Percentiles rank a stretch among this genome's conserved stretches.
Conservation (phyloP, 1,140 invertebrate species). For the Nebria ingens region DNA sequence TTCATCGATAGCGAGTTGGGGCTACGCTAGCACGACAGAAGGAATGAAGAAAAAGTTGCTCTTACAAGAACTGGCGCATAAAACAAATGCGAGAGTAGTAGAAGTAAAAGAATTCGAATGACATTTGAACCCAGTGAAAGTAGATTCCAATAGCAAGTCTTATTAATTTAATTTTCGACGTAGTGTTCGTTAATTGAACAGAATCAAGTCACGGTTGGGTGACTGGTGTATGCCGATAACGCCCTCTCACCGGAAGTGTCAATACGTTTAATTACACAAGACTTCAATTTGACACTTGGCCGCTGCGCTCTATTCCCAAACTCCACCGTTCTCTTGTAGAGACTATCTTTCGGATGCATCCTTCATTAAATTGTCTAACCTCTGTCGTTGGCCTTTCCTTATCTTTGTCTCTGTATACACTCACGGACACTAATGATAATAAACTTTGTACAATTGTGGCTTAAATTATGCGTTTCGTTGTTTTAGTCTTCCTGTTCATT, state of each 20-base stretch:
- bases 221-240: neutral
- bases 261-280: conserved; percentile 4
- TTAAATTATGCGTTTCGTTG: too few relatives aligned
- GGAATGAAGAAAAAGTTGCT: too few relatives aligned
- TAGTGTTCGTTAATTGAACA: neutral
- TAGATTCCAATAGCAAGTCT: neutral
- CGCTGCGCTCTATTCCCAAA: neutral
- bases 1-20: too few relatives aligned
- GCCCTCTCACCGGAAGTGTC: neutral
- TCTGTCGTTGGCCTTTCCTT: neutral
- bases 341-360: too few relatives aligned
- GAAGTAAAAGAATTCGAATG: too few relatives aligned
- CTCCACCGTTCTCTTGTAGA: too few relatives aligned
- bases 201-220: neutral
- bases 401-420: neutral
- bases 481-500: too few relatives aligned
- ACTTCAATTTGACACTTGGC: conserved; percentile 2
- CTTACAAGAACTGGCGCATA: too few relatives aligned
- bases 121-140: too few relatives aligned
- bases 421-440: neutral
- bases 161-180: neutral
- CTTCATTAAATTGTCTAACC: neutral
- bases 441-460: too few relatives aligned
- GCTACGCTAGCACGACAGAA: too few relatives aligned
- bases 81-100: too few relatives aligned